Evolutionary conservation across 2,888 invertebrate genomes (phyloP), one percentile per base, ranked within the genome.

Genomic region (Drosophila peninsularis): DNA sequence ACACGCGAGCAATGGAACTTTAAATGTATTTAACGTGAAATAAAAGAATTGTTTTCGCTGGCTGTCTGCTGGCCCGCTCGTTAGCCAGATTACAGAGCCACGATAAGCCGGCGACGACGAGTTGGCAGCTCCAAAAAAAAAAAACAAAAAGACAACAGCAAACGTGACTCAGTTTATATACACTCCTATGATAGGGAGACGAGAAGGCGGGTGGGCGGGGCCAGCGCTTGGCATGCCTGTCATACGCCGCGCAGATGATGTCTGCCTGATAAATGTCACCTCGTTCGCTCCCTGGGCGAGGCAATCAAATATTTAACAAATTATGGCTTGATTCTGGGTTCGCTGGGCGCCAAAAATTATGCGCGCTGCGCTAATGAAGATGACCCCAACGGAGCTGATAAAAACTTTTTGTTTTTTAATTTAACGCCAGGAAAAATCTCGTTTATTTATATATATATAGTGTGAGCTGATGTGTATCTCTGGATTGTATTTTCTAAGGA

Each of bases 251-350:
- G 54, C 47, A 63, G 77, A 75, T 75, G 63, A 63, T 68, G 56
- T 80, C 62, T 77, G 72, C 19, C 78, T 69, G 84, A 83, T 83
- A 86, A 83, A 72, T 70, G 71, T 77, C 76, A 71, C 74, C 65
- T 82, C 64, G 49, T 55, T 53, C 24, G 50, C 50, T 52, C 60
- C 42, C 62, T 65, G 79, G 83, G 82, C 78, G 82, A 71, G 87
- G 80, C 87, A 73, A 78, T 78, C 69, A 82, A 75, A 84, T 75
- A 79, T 80, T 82, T 71, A 64, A 83, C 81, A 83, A 80, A 83
- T 79, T 86, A 79, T 63, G 63, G 37, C 80, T 75, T 42, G 63
- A 64, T 76, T 56, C 55, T 9, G 24, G 0, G 9, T 21, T 60
- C 66, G 72, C 30, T 1, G 75, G 84, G 82, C 78, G 84, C 84